A percentile compares a stretch with the other conserved stretches of the same genome.
phyloP scores from a whole-genome alignment of 2,113 vertebrate species.

The Gobio gobio region DNA sequence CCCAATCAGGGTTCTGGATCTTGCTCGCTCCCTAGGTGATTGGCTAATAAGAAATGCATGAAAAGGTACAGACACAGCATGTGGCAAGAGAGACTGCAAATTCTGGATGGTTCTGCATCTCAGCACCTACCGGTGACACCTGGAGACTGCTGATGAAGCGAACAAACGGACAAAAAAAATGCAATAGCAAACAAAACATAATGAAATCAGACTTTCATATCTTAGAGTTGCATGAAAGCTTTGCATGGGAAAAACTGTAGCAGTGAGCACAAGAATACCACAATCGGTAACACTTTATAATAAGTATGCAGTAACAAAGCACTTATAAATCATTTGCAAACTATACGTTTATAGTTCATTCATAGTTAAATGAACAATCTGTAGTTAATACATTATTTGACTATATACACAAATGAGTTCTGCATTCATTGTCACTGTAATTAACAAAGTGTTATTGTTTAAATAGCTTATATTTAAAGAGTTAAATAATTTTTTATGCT shows the following conservation, averaged over 20 bases:
- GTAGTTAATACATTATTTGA: no score
- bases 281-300: not conserved
- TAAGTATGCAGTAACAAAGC: not conserved
- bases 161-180: conserved; percentile 12
- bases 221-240: conserved; percentile 1
- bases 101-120: conserved; percentile 49
- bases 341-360: not conserved
- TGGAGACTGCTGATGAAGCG: conserved; percentile 41
- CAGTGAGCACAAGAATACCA: not conserved
- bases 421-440: not conserved
- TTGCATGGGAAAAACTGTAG: conserved; percentile 32
- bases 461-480: not conserved
- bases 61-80: conserved; percentile 44
- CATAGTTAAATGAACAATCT: no score
- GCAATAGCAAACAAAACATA: conserved; percentile 46
- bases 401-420: not conserved
- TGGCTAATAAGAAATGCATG: conserved; percentile 57
- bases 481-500: no score
- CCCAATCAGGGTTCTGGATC: conserved; percentile 73
- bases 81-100: conserved; percentile 29
- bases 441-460: not conserved
- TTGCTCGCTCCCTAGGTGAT: conserved; percentile 66
- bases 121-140: conserved; percentile 39
- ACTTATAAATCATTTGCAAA: not conserved
- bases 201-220: conserved; percentile 45